Conservation (phyloP, 2,888 invertebrate genomes). For the Eilema caniola region DNA sequence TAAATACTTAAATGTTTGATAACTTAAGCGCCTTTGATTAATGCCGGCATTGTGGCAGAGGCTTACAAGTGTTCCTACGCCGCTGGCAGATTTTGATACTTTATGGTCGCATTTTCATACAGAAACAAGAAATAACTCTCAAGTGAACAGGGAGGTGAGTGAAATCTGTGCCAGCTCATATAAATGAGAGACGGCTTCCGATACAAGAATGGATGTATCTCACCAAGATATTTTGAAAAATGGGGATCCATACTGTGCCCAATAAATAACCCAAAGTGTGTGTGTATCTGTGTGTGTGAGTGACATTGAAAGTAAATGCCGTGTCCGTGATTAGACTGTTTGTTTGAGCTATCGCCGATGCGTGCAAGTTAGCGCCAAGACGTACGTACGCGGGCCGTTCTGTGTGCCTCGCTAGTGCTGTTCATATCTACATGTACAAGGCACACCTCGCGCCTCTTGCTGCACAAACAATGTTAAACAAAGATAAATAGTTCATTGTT, state of each 20-base stretch:
- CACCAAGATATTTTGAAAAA: neutral
- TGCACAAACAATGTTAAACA: neutral
- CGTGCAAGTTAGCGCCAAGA: neutral
- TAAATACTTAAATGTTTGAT: conserved; percentile 4
- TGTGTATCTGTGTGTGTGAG: neutral
- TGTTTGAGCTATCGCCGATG: neutral
- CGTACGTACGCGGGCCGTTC: neutral
- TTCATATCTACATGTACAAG: neutral
- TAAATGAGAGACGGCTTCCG: too few species aligned
- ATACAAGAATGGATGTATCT: too few species aligned
- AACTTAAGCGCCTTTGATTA: conserved; percentile 28
- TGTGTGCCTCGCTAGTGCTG: neutral
- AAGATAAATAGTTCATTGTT: neutral
- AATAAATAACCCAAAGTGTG: neutral
- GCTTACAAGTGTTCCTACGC: conserved; percentile 4
- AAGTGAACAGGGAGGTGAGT: neutral
- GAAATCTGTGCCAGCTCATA: neutral
- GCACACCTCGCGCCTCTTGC: neutral
- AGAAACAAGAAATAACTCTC: neutral
- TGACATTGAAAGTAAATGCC: neutral
- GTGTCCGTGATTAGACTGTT: neutral
- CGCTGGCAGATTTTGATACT: neutral
- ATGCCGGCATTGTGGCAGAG: neutral
- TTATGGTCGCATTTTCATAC: neutral
- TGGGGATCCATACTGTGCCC: neutral